phyloP scores from a whole-genome alignment of 2,113 vertebrate genomes.

The Montifringilla adamsi region DNA sequence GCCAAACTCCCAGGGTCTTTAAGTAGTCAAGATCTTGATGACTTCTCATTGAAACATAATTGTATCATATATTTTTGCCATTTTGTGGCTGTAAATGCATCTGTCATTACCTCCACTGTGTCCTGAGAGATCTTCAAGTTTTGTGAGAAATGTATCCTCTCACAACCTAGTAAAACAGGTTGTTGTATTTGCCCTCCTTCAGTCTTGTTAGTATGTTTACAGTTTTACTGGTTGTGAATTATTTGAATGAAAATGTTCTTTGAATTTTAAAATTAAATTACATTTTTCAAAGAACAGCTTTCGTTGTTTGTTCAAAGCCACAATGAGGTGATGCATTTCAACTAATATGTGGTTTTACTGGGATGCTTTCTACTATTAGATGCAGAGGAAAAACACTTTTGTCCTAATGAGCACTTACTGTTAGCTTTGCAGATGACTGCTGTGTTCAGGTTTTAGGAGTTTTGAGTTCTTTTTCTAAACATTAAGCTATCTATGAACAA shows the following conservation, averaged over 20 bases:
- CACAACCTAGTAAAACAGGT: neutral
- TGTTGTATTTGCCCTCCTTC: neutral
- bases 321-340: neutral
- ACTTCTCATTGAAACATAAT: neutral
- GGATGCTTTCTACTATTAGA: neutral
- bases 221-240: neutral
- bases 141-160: neutral
- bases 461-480: neutral
- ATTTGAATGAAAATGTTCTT: neutral
- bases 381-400: neutral
- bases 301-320: neutral
- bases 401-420: neutral
- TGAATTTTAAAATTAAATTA: neutral
- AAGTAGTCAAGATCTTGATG: neutral
- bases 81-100: neutral
- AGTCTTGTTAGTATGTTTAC: neutral
- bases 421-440: neutral
- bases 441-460: neutral
- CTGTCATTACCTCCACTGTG: neutral
- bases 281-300: neutral
- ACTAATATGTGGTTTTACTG: neutral
- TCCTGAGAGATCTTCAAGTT: neutral
- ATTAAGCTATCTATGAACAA: neutral
- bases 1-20: neutral
- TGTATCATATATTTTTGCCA: neutral